Percentiles rank a stretch among this genome's conserved stretches.
phyloP scores from a whole-genome alignment of 2,113 vertebrate species.

The Monopterus albus region DNA sequence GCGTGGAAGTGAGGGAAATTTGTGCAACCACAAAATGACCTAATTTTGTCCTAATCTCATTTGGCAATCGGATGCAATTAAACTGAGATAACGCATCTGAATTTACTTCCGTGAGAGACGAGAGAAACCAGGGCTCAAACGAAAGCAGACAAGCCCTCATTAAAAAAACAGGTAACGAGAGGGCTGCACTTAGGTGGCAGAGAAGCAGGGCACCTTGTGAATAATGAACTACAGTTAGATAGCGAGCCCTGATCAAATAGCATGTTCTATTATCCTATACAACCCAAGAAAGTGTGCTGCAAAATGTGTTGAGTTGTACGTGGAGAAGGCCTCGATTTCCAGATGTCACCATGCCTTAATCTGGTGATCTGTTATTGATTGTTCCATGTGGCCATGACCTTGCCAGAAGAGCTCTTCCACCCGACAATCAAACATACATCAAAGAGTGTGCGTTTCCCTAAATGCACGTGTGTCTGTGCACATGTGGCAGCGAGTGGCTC shows the following conservation, averaged over 20 bases:
- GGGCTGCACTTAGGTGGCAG: conserved; percentile 55
- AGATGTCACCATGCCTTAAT: conserved; percentile 78
- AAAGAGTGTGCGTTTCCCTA: conserved; percentile 50
- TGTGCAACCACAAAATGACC: conserved; percentile 76
- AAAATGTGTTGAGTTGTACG: background rate
- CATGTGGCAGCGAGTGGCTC: conserved; percentile 24
- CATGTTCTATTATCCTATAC: conserved; percentile 70
- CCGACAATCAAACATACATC: conserved; percentile 79
- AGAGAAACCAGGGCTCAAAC: conserved; percentile 30
- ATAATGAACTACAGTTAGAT: conserved; percentile 64
- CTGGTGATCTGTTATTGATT: conserved; percentile 82
- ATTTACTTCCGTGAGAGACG: conserved; percentile 56
- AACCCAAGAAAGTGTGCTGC: conserved; percentile 51
- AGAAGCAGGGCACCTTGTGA: conserved; percentile 63
- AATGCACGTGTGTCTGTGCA: conserved; percentile 30
- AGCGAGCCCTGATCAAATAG: conserved; percentile 72
- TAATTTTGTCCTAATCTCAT: conserved; percentile 75
- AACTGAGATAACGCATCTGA: conserved; percentile 73
- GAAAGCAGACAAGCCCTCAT: conserved; percentile 62
- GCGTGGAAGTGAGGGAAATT: conserved; percentile 69
- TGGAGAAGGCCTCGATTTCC: conserved; percentile 59
- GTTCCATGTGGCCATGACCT: conserved; percentile 73
- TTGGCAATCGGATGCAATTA: conserved; percentile 78
- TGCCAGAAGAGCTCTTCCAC: conserved; percentile 78
- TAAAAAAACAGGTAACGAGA: conserved; percentile 48